Evolutionary conservation across 2,113 vertebrate species (phyloP).

Genomic region (Alectura lathami): DNA sequence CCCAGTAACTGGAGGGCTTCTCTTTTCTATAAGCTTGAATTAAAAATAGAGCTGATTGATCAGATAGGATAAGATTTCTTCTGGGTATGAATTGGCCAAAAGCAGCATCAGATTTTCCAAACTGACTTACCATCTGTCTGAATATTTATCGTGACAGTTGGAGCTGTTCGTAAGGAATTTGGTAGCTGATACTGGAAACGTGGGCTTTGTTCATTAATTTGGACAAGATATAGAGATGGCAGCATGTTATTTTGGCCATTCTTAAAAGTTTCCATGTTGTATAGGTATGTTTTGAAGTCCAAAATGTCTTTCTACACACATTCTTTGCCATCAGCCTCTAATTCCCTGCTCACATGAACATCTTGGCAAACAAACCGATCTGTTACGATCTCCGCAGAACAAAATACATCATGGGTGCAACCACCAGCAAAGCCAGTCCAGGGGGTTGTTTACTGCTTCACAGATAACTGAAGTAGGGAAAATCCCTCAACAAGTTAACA

Average conservation of each 20-base stretch:
- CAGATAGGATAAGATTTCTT: accelerated
- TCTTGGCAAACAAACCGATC: not conserved
- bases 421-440: not conserved
- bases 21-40: not conserved
- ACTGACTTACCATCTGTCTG: not conserved
- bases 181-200: not conserved
- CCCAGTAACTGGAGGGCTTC: not conserved
- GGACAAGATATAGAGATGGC: not conserved
- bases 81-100: not conserved
- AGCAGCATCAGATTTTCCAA: not conserved
- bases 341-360: not conserved
- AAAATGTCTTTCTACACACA: not conserved
- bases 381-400: not conserved
- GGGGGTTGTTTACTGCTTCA: not conserved
- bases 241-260: not conserved
- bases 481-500: constrained; percentile 14
- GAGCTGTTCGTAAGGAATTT: not conserved
- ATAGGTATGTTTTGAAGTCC: not conserved
- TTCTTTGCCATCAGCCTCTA: not conserved
- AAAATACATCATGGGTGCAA: not conserved
- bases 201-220: not conserved
- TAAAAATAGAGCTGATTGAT: not conserved
- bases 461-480: constrained; percentile 17
- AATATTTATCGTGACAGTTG: not conserved
- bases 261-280: not conserved